These are phyloP conservation scores for Ormia ochracea DNA, from an alignment of 2,888 invertebrate genomes.

Conservation along the genomic window DNA sequence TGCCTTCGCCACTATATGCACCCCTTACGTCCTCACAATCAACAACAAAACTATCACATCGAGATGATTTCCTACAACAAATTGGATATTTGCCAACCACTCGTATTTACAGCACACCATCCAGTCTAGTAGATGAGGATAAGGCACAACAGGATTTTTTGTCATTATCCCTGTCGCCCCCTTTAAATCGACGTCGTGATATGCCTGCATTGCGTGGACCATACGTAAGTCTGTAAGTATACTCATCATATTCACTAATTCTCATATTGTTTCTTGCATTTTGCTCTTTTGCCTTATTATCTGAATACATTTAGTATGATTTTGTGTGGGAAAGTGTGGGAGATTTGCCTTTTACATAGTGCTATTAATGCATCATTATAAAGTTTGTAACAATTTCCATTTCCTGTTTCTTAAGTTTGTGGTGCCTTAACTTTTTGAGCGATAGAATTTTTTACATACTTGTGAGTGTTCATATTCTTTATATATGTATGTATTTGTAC, in stretches of 20 bases:
- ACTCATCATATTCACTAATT: neutral
- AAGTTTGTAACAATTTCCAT: constrained; percentile 34
- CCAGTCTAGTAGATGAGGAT: constrained; percentile 73
- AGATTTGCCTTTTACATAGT: constrained; percentile 1
- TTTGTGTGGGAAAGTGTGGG: neutral
- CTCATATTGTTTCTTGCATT: neutral
- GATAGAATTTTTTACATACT: neutral
- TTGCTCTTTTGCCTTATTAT: neutral
- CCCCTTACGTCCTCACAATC: constrained; percentile 73
- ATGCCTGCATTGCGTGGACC: constrained; percentile 76
- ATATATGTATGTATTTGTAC: neutral
- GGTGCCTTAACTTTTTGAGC: neutral
- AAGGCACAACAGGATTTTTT: constrained; percentile 76
- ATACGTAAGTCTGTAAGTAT: constrained; percentile 77
- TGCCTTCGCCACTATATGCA: constrained; percentile 57
- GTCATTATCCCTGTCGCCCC: constrained; percentile 76
- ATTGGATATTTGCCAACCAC: constrained; percentile 76
- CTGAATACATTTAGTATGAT: neutral
- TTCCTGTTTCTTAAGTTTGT: constrained; percentile 32
- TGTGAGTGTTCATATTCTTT: neutral
- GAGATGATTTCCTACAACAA: constrained; percentile 76
- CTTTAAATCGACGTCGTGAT: constrained; percentile 75
- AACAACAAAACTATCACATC: constrained; percentile 74
- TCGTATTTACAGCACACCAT: constrained; percentile 73
- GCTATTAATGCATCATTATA: constrained; percentile 5